Evolutionary conservation across 2,888 invertebrate species (phyloP).

Genomic region (Perizoma affinitatum): DNA sequence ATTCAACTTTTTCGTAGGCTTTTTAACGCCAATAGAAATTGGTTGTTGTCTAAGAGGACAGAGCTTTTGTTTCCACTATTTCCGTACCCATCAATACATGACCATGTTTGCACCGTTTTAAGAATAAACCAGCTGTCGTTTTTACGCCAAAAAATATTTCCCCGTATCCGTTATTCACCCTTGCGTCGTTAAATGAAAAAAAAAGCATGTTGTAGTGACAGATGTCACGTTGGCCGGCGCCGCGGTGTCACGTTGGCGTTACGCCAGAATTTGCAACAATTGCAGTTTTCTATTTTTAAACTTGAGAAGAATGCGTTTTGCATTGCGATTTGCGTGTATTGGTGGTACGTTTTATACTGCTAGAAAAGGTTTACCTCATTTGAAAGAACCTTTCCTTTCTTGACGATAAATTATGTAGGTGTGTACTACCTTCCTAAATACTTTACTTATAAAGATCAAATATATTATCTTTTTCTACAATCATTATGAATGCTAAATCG

Average conservation of each 20-base stretch:
- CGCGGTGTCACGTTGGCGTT: conserved; percentile 47
- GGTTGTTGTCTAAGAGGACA: too few relatives aligned
- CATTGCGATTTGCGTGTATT: background rate
- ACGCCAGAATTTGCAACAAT: conserved; percentile 52
- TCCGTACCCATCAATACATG: too few relatives aligned
- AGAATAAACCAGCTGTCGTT: conserved; percentile 14
- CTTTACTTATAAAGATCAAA: too few relatives aligned
- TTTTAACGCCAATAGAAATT: too few relatives aligned
- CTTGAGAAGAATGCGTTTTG: conserved; percentile 13
- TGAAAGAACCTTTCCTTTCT: too few relatives aligned
- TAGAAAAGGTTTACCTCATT: background rate
- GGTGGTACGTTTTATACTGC: background rate
- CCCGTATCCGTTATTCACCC: conserved; percentile 34
- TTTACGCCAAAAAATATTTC: conserved; percentile 18
- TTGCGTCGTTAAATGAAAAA: conserved; percentile 36
- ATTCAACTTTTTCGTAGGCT: too few relatives aligned
- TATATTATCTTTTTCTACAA: too few relatives aligned
- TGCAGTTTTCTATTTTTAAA: conserved; percentile 39
- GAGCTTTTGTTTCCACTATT: too few relatives aligned
- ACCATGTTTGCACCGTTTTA: conserved; percentile 5
- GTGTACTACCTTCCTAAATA: too few relatives aligned
- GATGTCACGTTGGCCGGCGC: conserved; percentile 47
- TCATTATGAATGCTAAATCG: too few relatives aligned
- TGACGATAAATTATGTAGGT: too few relatives aligned
- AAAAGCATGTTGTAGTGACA: conserved; percentile 48